Conservation (phyloP, 2,113 vertebrate genomes). For the Planiliza haematocheilus region DNA sequence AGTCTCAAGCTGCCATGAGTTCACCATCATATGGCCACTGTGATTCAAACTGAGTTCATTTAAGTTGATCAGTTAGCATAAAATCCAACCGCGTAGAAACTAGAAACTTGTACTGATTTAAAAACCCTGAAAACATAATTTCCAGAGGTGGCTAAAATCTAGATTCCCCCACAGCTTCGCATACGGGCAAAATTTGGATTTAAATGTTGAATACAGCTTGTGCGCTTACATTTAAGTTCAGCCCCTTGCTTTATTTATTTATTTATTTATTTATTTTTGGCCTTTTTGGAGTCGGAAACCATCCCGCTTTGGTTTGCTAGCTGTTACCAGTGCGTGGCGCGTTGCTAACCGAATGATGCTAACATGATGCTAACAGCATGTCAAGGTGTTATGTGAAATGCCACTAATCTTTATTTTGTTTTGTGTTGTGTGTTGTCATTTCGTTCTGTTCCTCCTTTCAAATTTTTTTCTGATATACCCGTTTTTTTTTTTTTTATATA, state of each 20-base stretch:
- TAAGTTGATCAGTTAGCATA: too few relatives aligned
- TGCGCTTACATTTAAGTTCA: constrained; percentile 11
- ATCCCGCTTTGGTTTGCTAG: constrained; percentile 51
- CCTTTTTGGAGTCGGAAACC: constrained; percentile 37
- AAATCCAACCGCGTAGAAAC: too few relatives aligned
- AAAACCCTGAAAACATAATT: too few relatives aligned
- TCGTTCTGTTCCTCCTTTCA: constrained; percentile 13
- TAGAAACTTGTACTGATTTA: too few relatives aligned
- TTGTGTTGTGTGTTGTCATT: constrained; percentile 79
- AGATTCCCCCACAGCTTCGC: too few relatives aligned
- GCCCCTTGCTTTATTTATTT: constrained; percentile 24
- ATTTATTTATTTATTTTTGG: too few relatives aligned
- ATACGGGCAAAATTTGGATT: too few relatives aligned
- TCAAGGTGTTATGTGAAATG: constrained; percentile 75
- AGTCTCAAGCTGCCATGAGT: too few relatives aligned
- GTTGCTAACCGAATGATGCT: constrained; percentile 54
- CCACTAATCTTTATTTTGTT: constrained; percentile 88
- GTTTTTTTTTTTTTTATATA: constrained; percentile 59
- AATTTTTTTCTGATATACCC: neutral
- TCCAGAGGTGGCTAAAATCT: too few relatives aligned
- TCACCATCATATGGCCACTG: too few relatives aligned
- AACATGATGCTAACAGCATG: constrained; percentile 81
- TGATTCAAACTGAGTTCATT: too few relatives aligned
- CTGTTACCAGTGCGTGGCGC: constrained; percentile 44
- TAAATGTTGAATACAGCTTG: constrained; percentile 2